These are phyloP conservation scores for Augochlorella aurata DNA, from an alignment of 2,888 invertebrate species.

Conservation along the genomic window DNA sequence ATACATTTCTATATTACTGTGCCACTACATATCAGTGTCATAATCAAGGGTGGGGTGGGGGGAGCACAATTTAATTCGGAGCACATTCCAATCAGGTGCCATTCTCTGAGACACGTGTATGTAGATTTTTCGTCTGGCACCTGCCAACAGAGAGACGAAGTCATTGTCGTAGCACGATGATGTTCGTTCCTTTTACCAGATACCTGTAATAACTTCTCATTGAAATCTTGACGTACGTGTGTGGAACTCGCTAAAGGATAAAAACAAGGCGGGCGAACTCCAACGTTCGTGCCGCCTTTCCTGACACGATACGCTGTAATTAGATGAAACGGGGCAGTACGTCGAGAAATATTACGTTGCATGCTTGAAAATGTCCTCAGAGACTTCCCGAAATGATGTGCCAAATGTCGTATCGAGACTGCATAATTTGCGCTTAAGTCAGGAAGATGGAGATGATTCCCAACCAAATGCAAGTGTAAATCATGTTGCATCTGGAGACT, in stretches of 20 bases:
- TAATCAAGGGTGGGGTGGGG: neutral
- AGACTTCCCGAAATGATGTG: conserved; percentile 69
- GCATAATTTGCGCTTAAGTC: conserved; percentile 68
- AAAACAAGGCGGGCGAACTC: conserved; percentile 14
- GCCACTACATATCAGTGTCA: too few relatives aligned
- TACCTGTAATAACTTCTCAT: conserved; percentile 1
- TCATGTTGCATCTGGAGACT: conserved; percentile 42
- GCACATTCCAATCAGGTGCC: conserved; percentile 47
- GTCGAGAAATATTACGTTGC: conserved; percentile 60
- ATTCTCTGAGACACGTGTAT: conserved; percentile 36
- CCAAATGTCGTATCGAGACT: conserved; percentile 69
- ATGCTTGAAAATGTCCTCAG: conserved; percentile 74
- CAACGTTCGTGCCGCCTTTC: conserved; percentile 31
- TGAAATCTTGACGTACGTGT: neutral
- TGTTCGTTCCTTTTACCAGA: conserved; percentile 5
- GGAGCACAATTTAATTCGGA: conserved; percentile 29
- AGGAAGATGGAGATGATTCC: conserved; percentile 62
- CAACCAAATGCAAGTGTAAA: conserved; percentile 47
- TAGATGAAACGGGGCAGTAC: conserved; percentile 68
- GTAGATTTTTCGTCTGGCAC: conserved; percentile 25
- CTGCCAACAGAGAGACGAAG: conserved; percentile 35
- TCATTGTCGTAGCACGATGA: conserved; percentile 26
- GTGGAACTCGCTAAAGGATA: neutral
- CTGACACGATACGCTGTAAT: conserved; percentile 43
- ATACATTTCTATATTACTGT: too few relatives aligned